Conservation (phyloP, 1,140 invertebrate species). For the Lepeophtheirus salmonis region DNA sequence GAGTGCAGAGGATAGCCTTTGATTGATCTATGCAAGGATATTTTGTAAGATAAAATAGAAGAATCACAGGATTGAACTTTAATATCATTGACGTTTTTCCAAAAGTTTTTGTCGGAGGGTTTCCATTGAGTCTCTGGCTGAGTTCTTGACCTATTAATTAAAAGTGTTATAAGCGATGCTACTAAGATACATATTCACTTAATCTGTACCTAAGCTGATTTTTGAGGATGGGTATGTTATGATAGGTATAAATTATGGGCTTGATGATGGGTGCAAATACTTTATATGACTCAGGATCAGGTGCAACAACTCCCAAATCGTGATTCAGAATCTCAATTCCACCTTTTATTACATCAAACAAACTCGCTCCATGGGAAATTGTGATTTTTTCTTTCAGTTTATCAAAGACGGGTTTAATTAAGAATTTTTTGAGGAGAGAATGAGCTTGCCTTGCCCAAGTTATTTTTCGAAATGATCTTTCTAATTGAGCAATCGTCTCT, state of each 20-base stretch:
- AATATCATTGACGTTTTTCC: background rate
- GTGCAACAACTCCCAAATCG: conserved; percentile 6
- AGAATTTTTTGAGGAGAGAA: conserved; percentile 9
- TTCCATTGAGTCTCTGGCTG: background rate
- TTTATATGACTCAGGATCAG: background rate
- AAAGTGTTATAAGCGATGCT: background rate
- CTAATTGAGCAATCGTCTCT: background rate
- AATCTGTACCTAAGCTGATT: background rate
- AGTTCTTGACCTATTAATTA: background rate
- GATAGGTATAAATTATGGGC: conserved; percentile 5
- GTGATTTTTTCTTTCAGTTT: background rate
- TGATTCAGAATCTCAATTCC: conserved; percentile 3
- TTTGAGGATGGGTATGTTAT: background rate
- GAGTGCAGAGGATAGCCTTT: background rate
- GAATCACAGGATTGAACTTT: background rate
- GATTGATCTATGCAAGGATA: background rate
- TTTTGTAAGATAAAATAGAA: background rate
- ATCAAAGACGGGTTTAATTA: conserved; percentile 1
- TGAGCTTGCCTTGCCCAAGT: background rate
- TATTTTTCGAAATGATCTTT: background rate
- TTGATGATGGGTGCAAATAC: conserved; percentile 7
- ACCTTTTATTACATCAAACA: background rate
- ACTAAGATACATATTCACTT: background rate
- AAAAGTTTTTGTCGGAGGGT: background rate
- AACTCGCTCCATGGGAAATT: background rate